Evolutionary conservation across 2,113 vertebrate species (phyloP).

Genomic region (Brachyhypopomus occidentalis): DNA sequence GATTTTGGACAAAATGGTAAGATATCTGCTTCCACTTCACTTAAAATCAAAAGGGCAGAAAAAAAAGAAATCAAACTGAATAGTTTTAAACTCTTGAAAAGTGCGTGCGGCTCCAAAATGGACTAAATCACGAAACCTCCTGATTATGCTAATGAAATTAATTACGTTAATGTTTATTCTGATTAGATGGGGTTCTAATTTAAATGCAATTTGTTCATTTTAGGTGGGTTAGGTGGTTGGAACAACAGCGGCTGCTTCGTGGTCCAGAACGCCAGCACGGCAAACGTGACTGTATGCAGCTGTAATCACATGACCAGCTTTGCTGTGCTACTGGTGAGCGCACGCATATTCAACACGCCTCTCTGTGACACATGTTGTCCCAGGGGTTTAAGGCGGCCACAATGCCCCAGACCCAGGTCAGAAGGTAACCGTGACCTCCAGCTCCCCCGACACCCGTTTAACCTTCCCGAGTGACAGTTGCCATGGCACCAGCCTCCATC

Average conservation of each 20-base stretch:
- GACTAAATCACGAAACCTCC: too few relatives aligned
- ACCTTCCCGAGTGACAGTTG: too few relatives aligned
- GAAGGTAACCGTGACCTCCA: too few relatives aligned
- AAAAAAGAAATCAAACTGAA: not conserved
- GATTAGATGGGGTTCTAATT: not conserved
- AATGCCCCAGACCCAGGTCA: too few relatives aligned
- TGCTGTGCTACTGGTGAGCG: slow-evolving; percentile 84
- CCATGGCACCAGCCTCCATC: too few relatives aligned
- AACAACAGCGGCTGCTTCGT: slow-evolving; percentile 75
- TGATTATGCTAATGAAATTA: too few relatives aligned
- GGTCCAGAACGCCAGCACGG: slow-evolving; percentile 71
- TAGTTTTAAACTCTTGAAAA: not conserved
- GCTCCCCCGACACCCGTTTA: too few relatives aligned
- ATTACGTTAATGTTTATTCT: not conserved
- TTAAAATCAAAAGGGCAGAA: not conserved
- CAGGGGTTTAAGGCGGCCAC: too few relatives aligned
- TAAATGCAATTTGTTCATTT: slow-evolving; percentile 26
- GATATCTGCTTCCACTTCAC: slow-evolving; percentile 45
- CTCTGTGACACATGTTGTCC: too few relatives aligned
- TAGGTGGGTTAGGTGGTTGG: slow-evolving; percentile 87
- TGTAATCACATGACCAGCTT: slow-evolving; percentile 95
- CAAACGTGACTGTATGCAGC: slow-evolving; percentile 82
- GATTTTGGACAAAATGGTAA: slow-evolving; percentile 84
- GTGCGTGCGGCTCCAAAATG: not conserved
- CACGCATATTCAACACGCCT: not conserved